Conservation (phyloP, 1,140 invertebrate species). For the Ips nitidus region DNA sequence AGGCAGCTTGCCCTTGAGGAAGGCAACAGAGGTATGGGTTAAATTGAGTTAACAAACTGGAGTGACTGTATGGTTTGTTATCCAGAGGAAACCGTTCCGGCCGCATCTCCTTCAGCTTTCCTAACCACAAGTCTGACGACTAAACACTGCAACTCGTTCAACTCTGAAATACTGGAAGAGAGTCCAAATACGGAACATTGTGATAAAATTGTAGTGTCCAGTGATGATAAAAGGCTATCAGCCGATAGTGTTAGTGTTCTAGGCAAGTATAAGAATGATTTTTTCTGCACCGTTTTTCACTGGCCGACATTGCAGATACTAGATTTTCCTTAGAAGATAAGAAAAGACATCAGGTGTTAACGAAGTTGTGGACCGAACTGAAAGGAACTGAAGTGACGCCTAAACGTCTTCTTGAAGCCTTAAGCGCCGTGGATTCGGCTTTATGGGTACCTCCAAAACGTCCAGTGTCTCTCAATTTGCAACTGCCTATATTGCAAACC, state of each 20-base stretch:
- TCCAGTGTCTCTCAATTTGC: slow-evolving; percentile 66
- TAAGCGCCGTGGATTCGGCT: slow-evolving; percentile 62
- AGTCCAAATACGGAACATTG: slow-evolving; percentile 38
- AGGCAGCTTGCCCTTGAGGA: slow-evolving; percentile 35
- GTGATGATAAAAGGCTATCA: slow-evolving; percentile 46
- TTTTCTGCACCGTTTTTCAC: not conserved
- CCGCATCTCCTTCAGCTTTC: slow-evolving; percentile 33
- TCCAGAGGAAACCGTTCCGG: no score
- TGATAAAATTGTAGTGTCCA: slow-evolving; percentile 39
- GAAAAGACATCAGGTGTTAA: slow-evolving; percentile 60
- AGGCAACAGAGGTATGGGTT: no score
- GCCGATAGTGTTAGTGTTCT: slow-evolving; percentile 46
- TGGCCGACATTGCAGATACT: slow-evolving; percentile 41
- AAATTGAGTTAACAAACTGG: no score
- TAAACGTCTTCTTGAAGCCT: slow-evolving; percentile 58
- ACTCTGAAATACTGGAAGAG: slow-evolving; percentile 47
- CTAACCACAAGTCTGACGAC: slow-evolving; percentile 24
- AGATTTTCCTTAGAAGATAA: slow-evolving; percentile 60
- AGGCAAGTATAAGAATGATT: slow-evolving; percentile 30
- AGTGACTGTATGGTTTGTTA: no score
- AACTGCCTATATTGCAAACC: slow-evolving; percentile 58
- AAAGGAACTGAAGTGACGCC: slow-evolving; percentile 62
- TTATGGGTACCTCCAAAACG: slow-evolving; percentile 64
- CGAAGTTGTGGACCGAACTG: slow-evolving; percentile 62
- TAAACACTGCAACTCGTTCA: slow-evolving; percentile 51